These are phyloP conservation scores for Globodera ellingtonae DNA, from an alignment of 1,140 invertebrate species.

Conservation along the genomic window DNA sequence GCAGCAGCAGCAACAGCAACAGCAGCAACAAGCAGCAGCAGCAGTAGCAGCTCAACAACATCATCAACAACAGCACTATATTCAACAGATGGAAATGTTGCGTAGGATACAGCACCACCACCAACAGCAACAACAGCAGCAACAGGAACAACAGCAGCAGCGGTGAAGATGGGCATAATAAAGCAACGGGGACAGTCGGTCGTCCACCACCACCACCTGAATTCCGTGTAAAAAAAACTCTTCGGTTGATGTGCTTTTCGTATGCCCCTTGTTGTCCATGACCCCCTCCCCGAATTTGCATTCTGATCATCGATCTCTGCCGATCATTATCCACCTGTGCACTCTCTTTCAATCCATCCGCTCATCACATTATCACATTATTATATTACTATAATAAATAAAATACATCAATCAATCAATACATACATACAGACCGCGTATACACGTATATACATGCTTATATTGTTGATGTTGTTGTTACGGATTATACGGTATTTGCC, in stretches of 20 bases:
- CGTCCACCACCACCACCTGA: too few relatives aligned
- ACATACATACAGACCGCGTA: too few relatives aligned
- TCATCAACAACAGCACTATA: neutral
- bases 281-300: too few relatives aligned
- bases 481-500: neutral
- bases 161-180: neutral
- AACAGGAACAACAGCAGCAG: neutral
- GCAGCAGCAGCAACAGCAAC: conserved; percentile 33
- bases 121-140: neutral
- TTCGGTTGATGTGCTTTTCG: too few relatives aligned
- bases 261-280: too few relatives aligned
- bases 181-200: neutral
- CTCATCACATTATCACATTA: too few relatives aligned
- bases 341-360: too few relatives aligned
- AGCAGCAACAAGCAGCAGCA: neutral
- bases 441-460: neutral
- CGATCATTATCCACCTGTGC: too few relatives aligned
- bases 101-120: neutral
- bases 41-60: neutral
- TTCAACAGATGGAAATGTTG: conserved; percentile 4
- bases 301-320: too few relatives aligned
- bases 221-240: too few relatives aligned
- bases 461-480: neutral
- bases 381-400: too few relatives aligned
- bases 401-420: too few relatives aligned